phyloP scores from a whole-genome alignment of 1,140 invertebrate species.

The Caenorhabditis latens region DNA sequence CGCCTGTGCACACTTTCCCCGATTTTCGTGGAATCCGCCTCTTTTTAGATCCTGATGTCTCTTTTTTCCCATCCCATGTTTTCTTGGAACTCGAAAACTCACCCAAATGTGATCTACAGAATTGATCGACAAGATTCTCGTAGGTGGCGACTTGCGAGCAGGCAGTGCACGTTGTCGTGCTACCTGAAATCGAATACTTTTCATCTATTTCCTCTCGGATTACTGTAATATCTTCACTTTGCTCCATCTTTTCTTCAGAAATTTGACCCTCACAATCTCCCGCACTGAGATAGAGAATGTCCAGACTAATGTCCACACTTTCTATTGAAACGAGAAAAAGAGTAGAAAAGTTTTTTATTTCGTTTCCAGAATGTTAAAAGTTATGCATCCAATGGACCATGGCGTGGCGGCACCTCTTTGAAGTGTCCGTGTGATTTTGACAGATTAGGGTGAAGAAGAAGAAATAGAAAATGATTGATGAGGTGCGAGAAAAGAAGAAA shows the following conservation, averaged over 20 bases:
- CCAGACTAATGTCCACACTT: not conserved
- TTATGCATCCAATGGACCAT: not conserved
- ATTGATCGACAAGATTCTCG: conserved; percentile 83
- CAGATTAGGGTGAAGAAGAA: conserved; percentile 49
- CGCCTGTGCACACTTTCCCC: too few species aligned
- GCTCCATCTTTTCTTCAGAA: not conserved
- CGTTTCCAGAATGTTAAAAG: not conserved
- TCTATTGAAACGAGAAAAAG: not conserved
- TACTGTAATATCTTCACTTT: conserved; percentile 35
- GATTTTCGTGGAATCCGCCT: too few species aligned
- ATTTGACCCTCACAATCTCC: conserved; percentile 28
- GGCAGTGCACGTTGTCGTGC: conserved; percentile 49
- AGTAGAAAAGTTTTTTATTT: not conserved
- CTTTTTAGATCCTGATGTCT: too few species aligned
- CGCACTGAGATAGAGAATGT: too few species aligned
- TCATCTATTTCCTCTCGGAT: conserved; percentile 25
- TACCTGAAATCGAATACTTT: conserved; percentile 57
- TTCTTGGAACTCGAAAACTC: conserved; percentile 71
- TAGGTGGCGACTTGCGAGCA: conserved; percentile 82
- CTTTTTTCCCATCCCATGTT: not conserved
- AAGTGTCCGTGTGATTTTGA: conserved; percentile 51
- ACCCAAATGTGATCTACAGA: conserved; percentile 82
- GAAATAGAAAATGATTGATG: conserved; percentile 49
- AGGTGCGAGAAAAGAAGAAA: conserved; percentile 12
- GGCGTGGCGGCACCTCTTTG: conserved; percentile 23